A percentile compares a stretch with the other conserved stretches of the same genome.
phyloP scores from a whole-genome alignment of 2,888 invertebrate species.

The Drosophila koepferae region DNA sequence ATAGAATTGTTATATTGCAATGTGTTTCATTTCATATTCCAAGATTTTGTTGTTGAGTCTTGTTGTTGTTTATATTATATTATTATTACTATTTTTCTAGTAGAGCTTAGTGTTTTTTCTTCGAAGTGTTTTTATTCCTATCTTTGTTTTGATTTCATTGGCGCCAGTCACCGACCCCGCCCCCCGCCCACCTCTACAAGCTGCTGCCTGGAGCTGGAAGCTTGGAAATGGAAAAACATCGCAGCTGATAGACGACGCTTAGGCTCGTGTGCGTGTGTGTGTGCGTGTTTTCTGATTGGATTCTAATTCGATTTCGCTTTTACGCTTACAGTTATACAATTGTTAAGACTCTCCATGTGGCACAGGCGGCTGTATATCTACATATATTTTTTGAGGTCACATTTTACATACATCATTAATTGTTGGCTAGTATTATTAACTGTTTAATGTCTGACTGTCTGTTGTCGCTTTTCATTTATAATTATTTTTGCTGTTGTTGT shows the following conservation, averaged over 20 bases:
- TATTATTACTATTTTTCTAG: not conserved
- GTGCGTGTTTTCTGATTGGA: constrained; percentile 46
- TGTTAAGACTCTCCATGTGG: constrained; percentile 23
- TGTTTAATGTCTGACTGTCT: constrained; percentile 19
- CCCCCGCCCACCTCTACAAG: not conserved
- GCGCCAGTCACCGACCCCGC: constrained; percentile 55
- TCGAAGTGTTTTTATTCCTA: constrained; percentile 51
- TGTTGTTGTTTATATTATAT: not conserved
- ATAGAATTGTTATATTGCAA: not conserved
- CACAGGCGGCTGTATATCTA: constrained; percentile 20
- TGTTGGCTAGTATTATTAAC: constrained; percentile 21
- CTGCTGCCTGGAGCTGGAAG: constrained; percentile 33
- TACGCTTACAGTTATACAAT: constrained; percentile 44
- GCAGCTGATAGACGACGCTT: constrained; percentile 24
- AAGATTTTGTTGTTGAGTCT: not conserved
- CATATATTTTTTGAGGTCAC: constrained; percentile 25
- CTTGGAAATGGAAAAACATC: constrained; percentile 11
- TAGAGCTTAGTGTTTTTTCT: constrained; percentile 24
- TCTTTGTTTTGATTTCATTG: constrained; percentile 58
- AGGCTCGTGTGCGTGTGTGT: not conserved
- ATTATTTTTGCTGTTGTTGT: constrained; percentile 9
- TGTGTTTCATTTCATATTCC: constrained; percentile 4
- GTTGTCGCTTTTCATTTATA: constrained; percentile 54
- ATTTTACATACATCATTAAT: constrained; percentile 39
- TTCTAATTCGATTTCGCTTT: constrained; percentile 45